Percentiles rank a stretch among this genome's conserved stretches.
Conservation (phyloP, 1,140 invertebrate species). For the Steinernema feltiae region DNA sequence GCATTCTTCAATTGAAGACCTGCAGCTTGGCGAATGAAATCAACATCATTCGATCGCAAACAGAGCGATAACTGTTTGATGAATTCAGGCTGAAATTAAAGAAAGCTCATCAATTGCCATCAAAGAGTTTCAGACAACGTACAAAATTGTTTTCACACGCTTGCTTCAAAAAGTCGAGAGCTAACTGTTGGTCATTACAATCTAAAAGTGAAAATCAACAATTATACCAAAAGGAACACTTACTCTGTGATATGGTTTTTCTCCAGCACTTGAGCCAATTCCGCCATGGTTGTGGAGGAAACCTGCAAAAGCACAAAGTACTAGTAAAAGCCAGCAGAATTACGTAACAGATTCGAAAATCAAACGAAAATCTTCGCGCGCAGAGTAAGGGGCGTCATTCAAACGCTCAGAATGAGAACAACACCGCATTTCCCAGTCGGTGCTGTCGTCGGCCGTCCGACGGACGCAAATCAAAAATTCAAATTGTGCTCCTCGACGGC, state of each 20-base stretch:
- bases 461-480: not conserved
- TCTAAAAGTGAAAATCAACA: constrained; percentile 66
- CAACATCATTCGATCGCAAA: constrained; percentile 77
- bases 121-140: constrained; percentile 57
- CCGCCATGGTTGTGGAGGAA: constrained; percentile 41
- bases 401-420: too few species aligned
- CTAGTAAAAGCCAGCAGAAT: too few species aligned
- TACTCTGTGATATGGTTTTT: constrained; percentile 92
- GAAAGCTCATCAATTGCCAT: constrained; percentile 37
- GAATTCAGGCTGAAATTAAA: constrained; percentile 72
- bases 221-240: constrained; percentile 60
- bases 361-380: constrained; percentile 10
- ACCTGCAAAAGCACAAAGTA: constrained; percentile 2
- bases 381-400: too few species aligned
- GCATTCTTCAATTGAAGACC: constrained; percentile 97
- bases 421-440: too few species aligned
- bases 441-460: constrained; percentile 5
- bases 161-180: constrained; percentile 85
- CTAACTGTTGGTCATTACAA: constrained; percentile 85
- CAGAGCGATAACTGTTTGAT: constrained; percentile 87
- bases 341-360: constrained; percentile 1
- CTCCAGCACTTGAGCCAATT: constrained; percentile 69
- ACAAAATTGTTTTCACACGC: constrained; percentile 82
- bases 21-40: constrained; percentile 91
- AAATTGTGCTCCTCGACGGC: too few species aligned